Conservation (phyloP, 2,797 vertebrate species). For the Sphenopsis melanotis region DNA sequence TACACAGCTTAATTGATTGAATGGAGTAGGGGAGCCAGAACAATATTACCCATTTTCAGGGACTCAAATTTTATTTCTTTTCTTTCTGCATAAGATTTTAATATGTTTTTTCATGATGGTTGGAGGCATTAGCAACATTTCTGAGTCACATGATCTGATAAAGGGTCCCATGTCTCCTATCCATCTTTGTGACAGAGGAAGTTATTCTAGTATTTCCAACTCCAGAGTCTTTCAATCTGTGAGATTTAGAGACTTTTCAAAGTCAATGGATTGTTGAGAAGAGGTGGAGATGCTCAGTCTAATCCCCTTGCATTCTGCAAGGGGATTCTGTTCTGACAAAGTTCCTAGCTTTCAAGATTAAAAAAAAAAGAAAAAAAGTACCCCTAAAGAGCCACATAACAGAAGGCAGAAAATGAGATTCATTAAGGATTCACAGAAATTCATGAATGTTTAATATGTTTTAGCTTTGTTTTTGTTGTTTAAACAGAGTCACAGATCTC, state of each 20-base stretch:
- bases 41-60: not conserved
- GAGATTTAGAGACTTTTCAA: not conserved
- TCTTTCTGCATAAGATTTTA: not conserved
- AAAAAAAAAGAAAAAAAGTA: not conserved
- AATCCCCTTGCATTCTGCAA: not conserved
- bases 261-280: not conserved
- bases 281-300: not conserved
- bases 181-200: not conserved
- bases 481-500: not conserved
- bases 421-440: not conserved
- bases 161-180: not conserved
- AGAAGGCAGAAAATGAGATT: not conserved
- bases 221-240: not conserved
- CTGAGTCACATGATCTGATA: not conserved
- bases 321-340: not conserved
- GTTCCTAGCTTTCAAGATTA: not conserved
- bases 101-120: not conserved
- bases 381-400: not conserved
- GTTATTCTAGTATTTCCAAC: not conserved
- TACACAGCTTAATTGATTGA: not conserved
- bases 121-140: not conserved
- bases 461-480: constrained; percentile 11
- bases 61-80: not conserved
- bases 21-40: not conserved
- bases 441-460: not conserved